These are phyloP conservation scores for Lates calcarifer DNA, from an alignment of 2,113 vertebrate genomes.

Conservation along the genomic window DNA sequence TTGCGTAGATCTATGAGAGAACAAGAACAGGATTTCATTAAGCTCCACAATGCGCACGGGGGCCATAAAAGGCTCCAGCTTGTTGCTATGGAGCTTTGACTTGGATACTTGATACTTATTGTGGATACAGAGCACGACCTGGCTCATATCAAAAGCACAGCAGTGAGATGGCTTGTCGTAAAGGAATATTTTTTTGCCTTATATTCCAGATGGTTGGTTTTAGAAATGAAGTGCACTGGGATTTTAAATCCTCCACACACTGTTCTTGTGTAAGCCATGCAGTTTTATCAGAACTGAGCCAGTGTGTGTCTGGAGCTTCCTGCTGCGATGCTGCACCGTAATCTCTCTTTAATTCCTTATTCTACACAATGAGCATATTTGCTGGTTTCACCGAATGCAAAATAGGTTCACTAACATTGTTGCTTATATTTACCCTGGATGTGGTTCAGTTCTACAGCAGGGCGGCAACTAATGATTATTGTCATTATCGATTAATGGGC, in stretches of 20 bases:
- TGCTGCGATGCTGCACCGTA: slow-evolving; percentile 14
- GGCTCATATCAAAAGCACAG: slow-evolving; percentile 49
- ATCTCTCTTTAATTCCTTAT: slow-evolving; percentile 29
- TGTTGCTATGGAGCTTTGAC: slow-evolving; percentile 81
- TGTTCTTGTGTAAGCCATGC: slow-evolving; percentile 18
- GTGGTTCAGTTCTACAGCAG: neutral
- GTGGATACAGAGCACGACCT: slow-evolving; percentile 64
- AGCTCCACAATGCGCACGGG: slow-evolving; percentile 57
- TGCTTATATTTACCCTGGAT: slow-evolving; percentile 17
- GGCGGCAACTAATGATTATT: neutral
- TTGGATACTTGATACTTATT: slow-evolving; percentile 69
- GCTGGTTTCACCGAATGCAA: slow-evolving; percentile 26
- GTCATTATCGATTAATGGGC: neutral
- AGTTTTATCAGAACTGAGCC: slow-evolving; percentile 28
- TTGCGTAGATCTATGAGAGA: slow-evolving; percentile 36
- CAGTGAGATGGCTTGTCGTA: slow-evolving; percentile 41
- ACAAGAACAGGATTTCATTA: slow-evolving; percentile 75
- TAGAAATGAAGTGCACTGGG: slow-evolving; percentile 37
- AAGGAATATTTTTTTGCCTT: slow-evolving; percentile 33
- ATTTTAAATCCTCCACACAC: slow-evolving; percentile 31
- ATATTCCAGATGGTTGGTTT: slow-evolving; percentile 61
- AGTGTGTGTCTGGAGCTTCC: neutral
- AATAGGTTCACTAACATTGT: neutral
- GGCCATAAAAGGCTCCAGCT: slow-evolving; percentile 71
- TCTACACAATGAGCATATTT: slow-evolving; percentile 30